Conservation (phyloP, 2,113 vertebrate genomes). For the Ctenomys sociabilis region DNA sequence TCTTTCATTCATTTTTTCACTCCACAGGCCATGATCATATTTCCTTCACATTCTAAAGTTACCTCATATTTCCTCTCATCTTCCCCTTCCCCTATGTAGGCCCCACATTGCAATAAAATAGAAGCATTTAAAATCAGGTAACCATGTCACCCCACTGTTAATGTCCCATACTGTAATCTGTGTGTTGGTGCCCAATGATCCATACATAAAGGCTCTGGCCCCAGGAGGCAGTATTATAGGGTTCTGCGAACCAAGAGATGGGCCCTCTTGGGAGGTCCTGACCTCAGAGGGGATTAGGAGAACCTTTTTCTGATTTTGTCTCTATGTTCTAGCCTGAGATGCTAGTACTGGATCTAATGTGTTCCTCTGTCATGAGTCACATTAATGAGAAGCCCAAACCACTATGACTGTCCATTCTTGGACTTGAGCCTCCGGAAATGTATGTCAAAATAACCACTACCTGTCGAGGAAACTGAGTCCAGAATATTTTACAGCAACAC, state of each 20-base stretch:
- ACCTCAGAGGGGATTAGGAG: no score
- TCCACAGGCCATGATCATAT: not conserved
- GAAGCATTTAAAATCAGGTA: not conserved
- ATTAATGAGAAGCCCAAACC: not conserved
- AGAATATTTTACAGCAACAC: not conserved
- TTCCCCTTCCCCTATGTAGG: not conserved
- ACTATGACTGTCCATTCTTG: not conserved
- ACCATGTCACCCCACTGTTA: not conserved
- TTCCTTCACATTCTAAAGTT: not conserved
- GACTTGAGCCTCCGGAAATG: not conserved
- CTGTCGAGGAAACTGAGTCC: not conserved
- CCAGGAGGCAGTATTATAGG: not conserved
- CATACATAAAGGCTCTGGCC: not conserved
- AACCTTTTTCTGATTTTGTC: not conserved
- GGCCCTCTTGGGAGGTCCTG: not conserved
- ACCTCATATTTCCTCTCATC: not conserved
- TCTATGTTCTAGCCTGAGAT: not conserved
- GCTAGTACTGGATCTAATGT: not conserved
- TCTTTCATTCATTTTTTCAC: not conserved
- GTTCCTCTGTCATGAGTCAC: no score
- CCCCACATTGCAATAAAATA: not conserved
- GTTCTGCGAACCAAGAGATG: not conserved
- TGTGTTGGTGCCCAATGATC: not conserved
- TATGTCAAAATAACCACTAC: not conserved
- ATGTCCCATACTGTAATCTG: not conserved